Evolutionary conservation across 2,797 vertebrate species (phyloP), one percentile per base, ranked within the genome.

Genomic region (Scyliorhinus canicula): DNA sequence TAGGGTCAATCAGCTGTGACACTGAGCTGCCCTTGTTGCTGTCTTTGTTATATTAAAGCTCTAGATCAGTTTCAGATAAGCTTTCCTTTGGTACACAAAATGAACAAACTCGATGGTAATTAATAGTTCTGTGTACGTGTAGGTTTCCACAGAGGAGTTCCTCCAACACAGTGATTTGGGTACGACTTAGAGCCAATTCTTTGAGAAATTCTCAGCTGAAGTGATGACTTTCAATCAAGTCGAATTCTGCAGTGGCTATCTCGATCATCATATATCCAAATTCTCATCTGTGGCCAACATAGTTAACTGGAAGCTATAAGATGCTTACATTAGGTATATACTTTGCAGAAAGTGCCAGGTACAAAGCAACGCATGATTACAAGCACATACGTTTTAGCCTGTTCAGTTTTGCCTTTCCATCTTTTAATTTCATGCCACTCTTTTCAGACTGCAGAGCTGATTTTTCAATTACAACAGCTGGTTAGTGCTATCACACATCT

Each of bases 1-100:
- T 96, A 96, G 79, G 96, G 97, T 97, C 97, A 98, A 98, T 99
- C 98, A 98, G 98, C 98, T 98, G 98, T 98, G 97, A 96, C 95
- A 96, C 97, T 96, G 97, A 97, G 97, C 97, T 96, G 95, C 95
- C 97, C 96, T 97, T 97, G 96, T 97, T 97, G 96, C 96, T 96
- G 95, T 96, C 96, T 96, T 97, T 97, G 97, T 95, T 97, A 97
- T 95, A 97, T 95, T 95, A 95, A 74, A 96, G 96, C 97, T 97
- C 97, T 97, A 96, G 97, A 97, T 98, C 96, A 95, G 97, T 97
- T 97, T 97, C 97, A 97, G 96, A 97, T 97, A 96, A 96, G 96
- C 96, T 96, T 95, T 96, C 96, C 96, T 96, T 95, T 95, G 96
- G 96, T 96, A 96, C 96, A 96, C 96, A 96, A 97, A 97, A 97